Conservation (phyloP, 2,888 invertebrate genomes). For the Pristionchus fissidentatus region DNA sequence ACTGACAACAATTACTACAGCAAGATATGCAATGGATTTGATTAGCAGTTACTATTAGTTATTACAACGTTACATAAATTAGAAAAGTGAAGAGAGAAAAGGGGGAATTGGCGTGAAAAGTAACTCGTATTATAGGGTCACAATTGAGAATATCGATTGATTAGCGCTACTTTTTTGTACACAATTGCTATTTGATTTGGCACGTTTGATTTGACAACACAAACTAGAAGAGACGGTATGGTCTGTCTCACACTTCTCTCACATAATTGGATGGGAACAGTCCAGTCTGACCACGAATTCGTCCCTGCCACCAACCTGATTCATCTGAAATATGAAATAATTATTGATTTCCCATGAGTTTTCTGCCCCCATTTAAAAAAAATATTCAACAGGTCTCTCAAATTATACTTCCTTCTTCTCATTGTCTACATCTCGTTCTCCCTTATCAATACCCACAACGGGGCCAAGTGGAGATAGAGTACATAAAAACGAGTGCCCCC, state of each 20-base stretch:
- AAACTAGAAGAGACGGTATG: background rate
- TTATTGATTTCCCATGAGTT: no score
- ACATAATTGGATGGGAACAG: slow-evolving; percentile 83
- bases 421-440: no score
- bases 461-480: no score
- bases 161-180: slow-evolving; percentile 37
- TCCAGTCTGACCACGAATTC: slow-evolving; percentile 80
- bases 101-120: background rate
- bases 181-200: slow-evolving; percentile 23
- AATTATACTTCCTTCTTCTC: no score
- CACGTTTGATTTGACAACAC: background rate
- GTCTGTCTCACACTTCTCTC: slow-evolving; percentile 74
- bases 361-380: background rate
- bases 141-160: background rate
- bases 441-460: no score
- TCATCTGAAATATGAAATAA: slow-evolving; percentile 81
- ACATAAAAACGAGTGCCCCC: no score
- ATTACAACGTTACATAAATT: background rate
- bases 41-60: slow-evolving; percentile 21
- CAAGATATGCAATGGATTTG: background rate
- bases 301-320: slow-evolving; percentile 84
- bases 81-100: no score
- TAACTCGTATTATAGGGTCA: slow-evolving; percentile 23
- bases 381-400: background rate
- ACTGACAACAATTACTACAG: slow-evolving; percentile 30